Percentiles rank a stretch among this genome's conserved stretches.
These are phyloP conservation scores for Tipula unca DNA, from an alignment of 2,888 invertebrate species.

Conservation along the genomic window DNA sequence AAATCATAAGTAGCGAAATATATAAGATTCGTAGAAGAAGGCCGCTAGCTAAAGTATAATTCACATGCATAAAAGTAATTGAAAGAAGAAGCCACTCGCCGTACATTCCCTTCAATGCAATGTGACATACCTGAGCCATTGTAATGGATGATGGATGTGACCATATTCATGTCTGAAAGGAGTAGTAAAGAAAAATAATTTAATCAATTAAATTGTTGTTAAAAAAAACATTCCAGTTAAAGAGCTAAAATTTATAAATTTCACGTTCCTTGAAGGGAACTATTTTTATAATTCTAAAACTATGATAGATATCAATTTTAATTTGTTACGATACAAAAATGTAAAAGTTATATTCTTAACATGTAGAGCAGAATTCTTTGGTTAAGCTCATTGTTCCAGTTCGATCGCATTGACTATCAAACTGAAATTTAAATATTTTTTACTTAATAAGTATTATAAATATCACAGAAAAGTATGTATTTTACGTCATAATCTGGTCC, in stretches of 20 bases:
- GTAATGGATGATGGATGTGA: slow-evolving; percentile 14
- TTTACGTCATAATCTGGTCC: no score
- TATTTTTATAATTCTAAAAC: neutral
- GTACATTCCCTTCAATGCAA: neutral
- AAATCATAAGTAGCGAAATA: neutral
- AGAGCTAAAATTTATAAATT: neutral
- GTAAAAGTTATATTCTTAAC: no score
- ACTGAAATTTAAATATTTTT: no score
- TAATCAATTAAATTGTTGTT: neutral
- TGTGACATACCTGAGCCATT: slow-evolving; percentile 14
- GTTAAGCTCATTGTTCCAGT: no score
- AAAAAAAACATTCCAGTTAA: neutral
- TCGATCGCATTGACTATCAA: no score
- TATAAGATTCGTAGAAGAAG: neutral
- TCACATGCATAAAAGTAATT: slow-evolving; percentile 14
- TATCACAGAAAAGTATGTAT: no score
- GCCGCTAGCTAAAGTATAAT: neutral
- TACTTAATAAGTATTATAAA: no score
- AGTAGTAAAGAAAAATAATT: slow-evolving; percentile 14
- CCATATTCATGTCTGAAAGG: slow-evolving; percentile 14
- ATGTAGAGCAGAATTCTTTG: no score
- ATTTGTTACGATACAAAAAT: neutral
- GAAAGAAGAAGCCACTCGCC: neutral
- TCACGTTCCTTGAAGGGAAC: neutral
- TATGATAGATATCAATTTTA: neutral